Evolutionary conservation across 2,888 invertebrate genomes (phyloP), one percentile per base, ranked within the genome.

Genomic region (Drosophila atripex): DNA sequence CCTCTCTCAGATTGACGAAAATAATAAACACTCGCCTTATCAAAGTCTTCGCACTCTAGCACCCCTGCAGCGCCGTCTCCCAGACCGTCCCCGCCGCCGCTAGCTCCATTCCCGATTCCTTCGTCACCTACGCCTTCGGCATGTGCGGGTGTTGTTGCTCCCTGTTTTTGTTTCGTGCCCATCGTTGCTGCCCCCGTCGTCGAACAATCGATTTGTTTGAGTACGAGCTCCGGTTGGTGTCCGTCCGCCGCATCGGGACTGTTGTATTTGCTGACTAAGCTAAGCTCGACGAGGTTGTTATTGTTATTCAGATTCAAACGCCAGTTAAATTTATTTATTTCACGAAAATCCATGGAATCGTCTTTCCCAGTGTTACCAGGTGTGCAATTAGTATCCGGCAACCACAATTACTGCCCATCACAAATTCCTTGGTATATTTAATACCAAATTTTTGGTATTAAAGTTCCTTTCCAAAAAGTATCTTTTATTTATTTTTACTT

Each of bases 271-370:
- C 77, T 69, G 30, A 68, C 56, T 43, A 49, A 46, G 54, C 66
- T 71, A 50, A 47, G 78, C 32, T 59, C 78, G 56, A 84, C 68
- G 21, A 80, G 60, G 63, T 80, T 84, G 46, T 80, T 80, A 21
- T 79, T 79, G 53, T 83, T 84, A 71, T 71, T 84, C 9, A 84
- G 60, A 57, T 78, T 78, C 30, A 80, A 63, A 73, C 75, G 76
- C 84, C 84, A 80, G 50, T 84, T 77, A 53, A 83, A 77, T 71
- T 83, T 69, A 73, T 80, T 80, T 76, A 80, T 65, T 80, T 84
- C 76, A 66, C 68, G 69, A 66, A 69, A 69, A 69, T 66, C 69
- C 69, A 69, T 66, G 18, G 43, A 43, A 21, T 43, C 52, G 52
- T 46, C 50, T 41, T 51, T 50, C 43, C 23, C 25, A 52, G 28